Percentiles rank a stretch among this genome's conserved stretches.
These are phyloP conservation scores for Paracentrotus lividus DNA, from an alignment of 53 echinoderm and acorn worm genomes.

Conservation along the genomic window DNA sequence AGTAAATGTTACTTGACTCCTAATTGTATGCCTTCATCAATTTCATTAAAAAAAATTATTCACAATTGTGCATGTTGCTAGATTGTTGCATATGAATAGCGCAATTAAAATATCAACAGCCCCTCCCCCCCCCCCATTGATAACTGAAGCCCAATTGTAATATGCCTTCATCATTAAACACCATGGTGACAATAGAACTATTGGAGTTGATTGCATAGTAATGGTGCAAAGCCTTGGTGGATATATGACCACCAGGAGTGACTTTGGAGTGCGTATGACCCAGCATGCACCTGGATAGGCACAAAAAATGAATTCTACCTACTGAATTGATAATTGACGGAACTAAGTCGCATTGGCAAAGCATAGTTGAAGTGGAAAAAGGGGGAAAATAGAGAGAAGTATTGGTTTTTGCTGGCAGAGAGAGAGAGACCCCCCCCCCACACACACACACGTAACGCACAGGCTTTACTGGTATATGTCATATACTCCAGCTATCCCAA, in stretches of 20 bases:
- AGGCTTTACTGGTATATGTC: too few relatives aligned
- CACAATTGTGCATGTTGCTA: too few relatives aligned
- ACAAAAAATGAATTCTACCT: conserved; percentile 25
- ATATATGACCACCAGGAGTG: conserved; percentile 18
- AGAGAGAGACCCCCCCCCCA: too few relatives aligned
- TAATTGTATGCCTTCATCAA: conserved; percentile 36
- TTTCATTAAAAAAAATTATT: too few relatives aligned
- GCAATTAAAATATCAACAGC: too few relatives aligned
- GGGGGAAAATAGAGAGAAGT: neutral
- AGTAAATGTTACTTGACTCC: neutral
- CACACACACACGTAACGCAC: too few relatives aligned
- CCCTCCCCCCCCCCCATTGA: neutral
- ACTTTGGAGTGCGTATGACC: conserved; percentile 47
- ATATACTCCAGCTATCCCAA: neutral
- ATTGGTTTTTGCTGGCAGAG: conserved; percentile 24
- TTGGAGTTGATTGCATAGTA: conserved; percentile 18
- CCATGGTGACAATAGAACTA: conserved; percentile 32
- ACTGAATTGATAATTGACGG: conserved; percentile 36
- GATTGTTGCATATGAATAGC: too few relatives aligned
- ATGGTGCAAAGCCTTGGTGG: conserved; percentile 8
- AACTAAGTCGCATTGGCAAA: conserved; percentile 16
- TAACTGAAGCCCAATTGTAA: neutral
- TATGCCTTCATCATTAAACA: conserved; percentile 30
- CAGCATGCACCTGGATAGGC: conserved; percentile 40
- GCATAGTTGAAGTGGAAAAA: conserved; percentile 11